Conservation (phyloP, 1,140 invertebrate species). For the Dolichoris vasculosae region DNA sequence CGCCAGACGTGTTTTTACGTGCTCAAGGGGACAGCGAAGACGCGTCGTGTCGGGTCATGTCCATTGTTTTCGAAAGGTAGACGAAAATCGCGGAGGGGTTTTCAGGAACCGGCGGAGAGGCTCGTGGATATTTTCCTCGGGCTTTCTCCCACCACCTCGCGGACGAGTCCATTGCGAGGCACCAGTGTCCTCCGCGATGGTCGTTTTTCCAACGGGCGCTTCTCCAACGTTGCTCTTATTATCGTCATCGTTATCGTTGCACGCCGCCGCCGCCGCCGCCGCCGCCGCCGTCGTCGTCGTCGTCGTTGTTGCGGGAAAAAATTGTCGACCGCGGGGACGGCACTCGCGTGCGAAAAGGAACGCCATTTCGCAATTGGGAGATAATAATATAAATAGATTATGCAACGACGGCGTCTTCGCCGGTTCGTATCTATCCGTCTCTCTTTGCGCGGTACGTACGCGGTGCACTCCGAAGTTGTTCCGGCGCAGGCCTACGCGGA, state of each 20-base stretch:
- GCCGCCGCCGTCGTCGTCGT: constrained; percentile 7
- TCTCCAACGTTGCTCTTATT: not conserved
- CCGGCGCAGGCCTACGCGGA: not conserved
- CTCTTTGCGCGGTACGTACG: not conserved
- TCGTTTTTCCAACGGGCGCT: not conserved
- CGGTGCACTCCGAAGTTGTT: not conserved
- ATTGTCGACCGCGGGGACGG: not conserved
- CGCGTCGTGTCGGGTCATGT: too few relatives aligned
- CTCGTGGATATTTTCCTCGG: not conserved
- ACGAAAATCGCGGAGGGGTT: too few relatives aligned
- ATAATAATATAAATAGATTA: constrained; percentile 71
- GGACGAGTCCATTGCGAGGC: constrained; percentile 18
- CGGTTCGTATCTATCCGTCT: too few relatives aligned
- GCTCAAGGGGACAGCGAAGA: too few relatives aligned
- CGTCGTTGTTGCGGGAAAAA: not conserved
- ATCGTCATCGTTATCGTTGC: constrained; percentile 52
- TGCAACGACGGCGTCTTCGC: constrained; percentile 56
- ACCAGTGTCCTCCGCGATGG: too few relatives aligned
- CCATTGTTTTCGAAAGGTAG: too few relatives aligned
- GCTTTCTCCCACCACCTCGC: not conserved
- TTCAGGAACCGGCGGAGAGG: not conserved
- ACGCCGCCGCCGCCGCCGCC: not conserved
- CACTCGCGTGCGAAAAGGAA: constrained; percentile 44
- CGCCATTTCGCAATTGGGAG: constrained; percentile 55
- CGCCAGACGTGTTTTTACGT: too few relatives aligned